Base-by-base conservation (phyloP, 2,113 vertebrate species). In the Regulus satrapa region DNA sequence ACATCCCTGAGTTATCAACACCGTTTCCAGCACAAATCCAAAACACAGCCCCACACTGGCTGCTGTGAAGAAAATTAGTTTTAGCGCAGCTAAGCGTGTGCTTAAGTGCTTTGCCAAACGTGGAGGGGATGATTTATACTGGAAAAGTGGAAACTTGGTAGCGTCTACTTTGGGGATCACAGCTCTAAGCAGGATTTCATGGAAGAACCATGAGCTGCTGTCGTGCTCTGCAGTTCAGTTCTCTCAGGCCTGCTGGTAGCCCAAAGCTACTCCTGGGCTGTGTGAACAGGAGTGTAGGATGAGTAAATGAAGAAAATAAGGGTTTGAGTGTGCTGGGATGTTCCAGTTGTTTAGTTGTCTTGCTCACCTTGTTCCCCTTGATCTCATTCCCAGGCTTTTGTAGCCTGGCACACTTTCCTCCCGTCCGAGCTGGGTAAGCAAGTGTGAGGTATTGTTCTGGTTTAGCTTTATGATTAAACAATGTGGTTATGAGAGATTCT, bases 101-200 rank as follows among this genome's bases (percentile, higher is more conserved):
- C 64, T 78, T 92, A 94, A 92, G 85, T 94, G 75, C 72, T 94
- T 92, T 86, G 82, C 75, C 51, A 77, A 83, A 89, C 2, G 15
- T 54, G 55, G 75, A 80, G 51, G 63, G 51, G 38, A 62, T 95
- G 94, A 83, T 96, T 93, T 96, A 88, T 88, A 40, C 40, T 86
- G 75, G 41, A 63, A 23, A 84, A 86, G 67, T 63, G 64, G 91
- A 86, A 94, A 92, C 55, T 69, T 85, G 59, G 51, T 85, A n/a
- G 75, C 2, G 3, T 86, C 58, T 77, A 28, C 72, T 88, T 84
- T 48, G 79, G 83, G 74, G 88, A 77, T 73, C 34, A n/a, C 46
- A 88, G 78, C 81, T 85, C 38, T 63, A 41, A 89, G 28, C 24
- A 79, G 83, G 26, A 52, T 76, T 85, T 79, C 62, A 15, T 6